phyloP scores from a whole-genome alignment of 2,888 invertebrate species.

The Alloplasta piceator region DNA sequence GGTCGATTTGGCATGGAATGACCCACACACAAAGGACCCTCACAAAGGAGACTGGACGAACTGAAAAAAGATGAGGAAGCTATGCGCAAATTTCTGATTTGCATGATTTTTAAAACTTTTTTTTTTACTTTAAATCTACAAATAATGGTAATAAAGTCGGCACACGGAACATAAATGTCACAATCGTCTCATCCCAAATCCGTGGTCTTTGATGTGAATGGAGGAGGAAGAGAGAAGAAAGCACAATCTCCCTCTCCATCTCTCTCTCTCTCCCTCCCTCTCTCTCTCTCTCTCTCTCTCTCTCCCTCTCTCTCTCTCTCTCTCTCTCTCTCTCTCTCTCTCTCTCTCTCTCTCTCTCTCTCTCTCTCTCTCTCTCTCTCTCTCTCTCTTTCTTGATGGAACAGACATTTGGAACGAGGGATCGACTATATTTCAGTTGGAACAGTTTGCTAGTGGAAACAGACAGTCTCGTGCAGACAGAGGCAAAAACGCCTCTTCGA shows the following conservation, averaged over 20 bases:
- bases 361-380: background rate
- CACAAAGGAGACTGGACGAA: no score
- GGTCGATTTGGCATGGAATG: no score
- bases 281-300: background rate
- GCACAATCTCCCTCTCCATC: background rate
- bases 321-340: background rate
- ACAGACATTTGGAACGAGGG: background rate
- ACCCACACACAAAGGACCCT: no score
- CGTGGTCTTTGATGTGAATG: background rate
- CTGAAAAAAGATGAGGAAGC: no score
- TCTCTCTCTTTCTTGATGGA: background rate
- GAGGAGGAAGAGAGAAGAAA: background rate
- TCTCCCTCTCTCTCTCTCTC: no score
- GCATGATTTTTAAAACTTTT: no score
- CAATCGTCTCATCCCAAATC: slow-evolving; percentile 10
- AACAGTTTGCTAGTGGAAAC: background rate
- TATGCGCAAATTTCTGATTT: no score
- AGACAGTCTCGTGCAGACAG: slow-evolving; percentile 3
- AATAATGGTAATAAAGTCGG: no score
- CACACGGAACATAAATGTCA: background rate
- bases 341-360: background rate
- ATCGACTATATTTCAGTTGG: background rate
- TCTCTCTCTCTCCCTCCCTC: background rate
- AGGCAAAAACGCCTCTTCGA: background rate
- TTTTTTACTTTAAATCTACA: no score